These are phyloP conservation scores for Cacatua alba DNA, from an alignment of 2,113 vertebrate genomes.

Conservation along the genomic window DNA sequence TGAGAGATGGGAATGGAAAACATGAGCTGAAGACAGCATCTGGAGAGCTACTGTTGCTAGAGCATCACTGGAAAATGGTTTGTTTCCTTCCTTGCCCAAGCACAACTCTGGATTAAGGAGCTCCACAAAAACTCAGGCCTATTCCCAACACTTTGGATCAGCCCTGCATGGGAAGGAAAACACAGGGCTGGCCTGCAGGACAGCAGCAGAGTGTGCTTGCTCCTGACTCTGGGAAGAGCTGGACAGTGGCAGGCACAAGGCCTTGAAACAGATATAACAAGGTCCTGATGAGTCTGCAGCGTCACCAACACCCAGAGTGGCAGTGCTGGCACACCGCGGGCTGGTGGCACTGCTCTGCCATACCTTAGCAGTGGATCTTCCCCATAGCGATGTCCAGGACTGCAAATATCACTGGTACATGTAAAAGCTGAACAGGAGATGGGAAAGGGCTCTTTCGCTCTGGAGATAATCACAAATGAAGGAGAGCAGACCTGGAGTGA, in stretches of 20 bases:
- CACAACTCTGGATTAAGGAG: background rate
- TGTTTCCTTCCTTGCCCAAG: background rate
- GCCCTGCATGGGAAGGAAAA: background rate
- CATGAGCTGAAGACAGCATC: background rate
- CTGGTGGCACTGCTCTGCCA: background rate
- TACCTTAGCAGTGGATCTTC: background rate
- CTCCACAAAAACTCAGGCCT: background rate
- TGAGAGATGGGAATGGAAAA: background rate
- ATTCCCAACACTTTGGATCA: background rate
- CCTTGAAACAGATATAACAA: rapidly evolving
- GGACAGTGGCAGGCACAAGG: background rate
- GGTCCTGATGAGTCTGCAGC: background rate
- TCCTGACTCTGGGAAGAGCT: background rate
- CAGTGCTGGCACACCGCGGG: rapidly evolving
- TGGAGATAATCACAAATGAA: background rate
- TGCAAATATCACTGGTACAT: background rate
- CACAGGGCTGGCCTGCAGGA: background rate
- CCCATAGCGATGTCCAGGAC: rapidly evolving
- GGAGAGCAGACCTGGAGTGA: background rate
- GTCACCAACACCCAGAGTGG: rapidly evolving
- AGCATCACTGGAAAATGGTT: background rate
- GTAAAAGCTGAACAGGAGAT: background rate
- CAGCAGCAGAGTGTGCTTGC: background rate
- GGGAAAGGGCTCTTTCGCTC: background rate
- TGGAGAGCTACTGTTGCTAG: background rate